Evolutionary conservation across 2,113 vertebrate species (phyloP).

Genomic region (Rhea americana): DNA sequence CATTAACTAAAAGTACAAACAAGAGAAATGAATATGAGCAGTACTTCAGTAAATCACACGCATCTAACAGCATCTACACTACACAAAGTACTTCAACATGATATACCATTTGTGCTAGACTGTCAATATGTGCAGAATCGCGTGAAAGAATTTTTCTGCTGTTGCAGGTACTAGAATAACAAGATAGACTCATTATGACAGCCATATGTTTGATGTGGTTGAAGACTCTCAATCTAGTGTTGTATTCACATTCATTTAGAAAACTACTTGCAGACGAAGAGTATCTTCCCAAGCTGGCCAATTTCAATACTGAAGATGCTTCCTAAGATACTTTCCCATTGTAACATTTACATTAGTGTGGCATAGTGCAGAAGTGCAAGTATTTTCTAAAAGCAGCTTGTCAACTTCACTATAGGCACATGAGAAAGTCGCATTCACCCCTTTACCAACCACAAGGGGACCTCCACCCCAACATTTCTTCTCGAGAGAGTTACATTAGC

Average conservation of each 20-base stretch:
- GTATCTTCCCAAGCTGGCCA: not conserved
- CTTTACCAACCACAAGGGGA: not conserved
- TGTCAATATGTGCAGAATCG: rapidly evolving
- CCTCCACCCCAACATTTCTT: not conserved
- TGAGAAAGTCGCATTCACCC: rapidly evolving
- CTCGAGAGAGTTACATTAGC: not conserved
- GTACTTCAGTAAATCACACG: not conserved
- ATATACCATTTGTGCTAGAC: rapidly evolving
- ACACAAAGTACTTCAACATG: not conserved
- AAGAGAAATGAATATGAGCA: not conserved
- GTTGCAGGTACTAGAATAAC: not conserved
- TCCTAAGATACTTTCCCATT: not conserved
- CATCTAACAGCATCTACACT: not conserved
- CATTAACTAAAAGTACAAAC: not conserved
- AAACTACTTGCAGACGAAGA: not conserved
- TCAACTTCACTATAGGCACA: not conserved
- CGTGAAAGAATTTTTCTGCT: not conserved
- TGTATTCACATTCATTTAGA: not conserved
- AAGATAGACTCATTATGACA: not conserved
- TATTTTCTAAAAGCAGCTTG: not conserved
- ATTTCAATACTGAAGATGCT: not conserved
- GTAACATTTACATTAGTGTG: not conserved
- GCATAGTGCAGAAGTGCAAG: not conserved
- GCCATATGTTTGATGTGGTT: not conserved
- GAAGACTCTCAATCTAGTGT: not conserved